Conservation (phyloP, 1,140 invertebrate species). For the Cydia splendana region DNA sequence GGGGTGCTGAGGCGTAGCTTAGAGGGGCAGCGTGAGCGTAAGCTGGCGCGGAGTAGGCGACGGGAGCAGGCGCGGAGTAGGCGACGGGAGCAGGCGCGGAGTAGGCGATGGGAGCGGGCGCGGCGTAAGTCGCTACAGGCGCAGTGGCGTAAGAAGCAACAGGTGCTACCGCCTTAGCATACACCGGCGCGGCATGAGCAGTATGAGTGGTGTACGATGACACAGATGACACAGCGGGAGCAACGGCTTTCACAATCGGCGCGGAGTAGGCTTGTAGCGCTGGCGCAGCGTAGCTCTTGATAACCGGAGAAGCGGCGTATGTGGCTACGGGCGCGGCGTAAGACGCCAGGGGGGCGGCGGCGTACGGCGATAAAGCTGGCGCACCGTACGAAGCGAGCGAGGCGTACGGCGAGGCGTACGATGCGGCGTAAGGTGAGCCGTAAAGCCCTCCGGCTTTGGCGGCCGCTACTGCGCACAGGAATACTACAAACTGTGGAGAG, state of each 20-base stretch:
- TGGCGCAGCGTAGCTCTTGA: conserved; percentile 53
- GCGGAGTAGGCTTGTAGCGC: conserved; percentile 47
- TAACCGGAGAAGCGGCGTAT: conserved; percentile 35
- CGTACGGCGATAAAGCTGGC: conserved; percentile 1
- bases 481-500: conserved; percentile 65
- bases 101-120: conserved; percentile 37
- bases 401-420: conserved; percentile 30
- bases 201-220: conserved; percentile 66
- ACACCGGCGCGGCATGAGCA: conserved; percentile 54
- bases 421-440: conserved; percentile 41
- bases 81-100: conserved; percentile 37
- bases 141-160: conserved; percentile 41
- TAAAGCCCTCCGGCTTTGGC: conserved; percentile 58
- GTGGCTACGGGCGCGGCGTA: conserved; percentile 34
- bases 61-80: conserved; percentile 43
- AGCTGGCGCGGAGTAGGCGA: conserved; percentile 35
- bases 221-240: conserved; percentile 62
- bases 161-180: conserved; percentile 54
- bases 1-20: conserved; percentile 43
- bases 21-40: conserved; percentile 43
- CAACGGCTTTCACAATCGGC: conserved; percentile 55
- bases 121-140: conserved; percentile 41
- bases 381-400: conserved; percentile 38
- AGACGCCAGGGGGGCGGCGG: conserved; percentile 2
- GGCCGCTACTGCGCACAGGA: conserved; percentile 68